phyloP scores from a whole-genome alignment of 2,888 invertebrate genomes.

The Rhabditoides inermis region DNA sequence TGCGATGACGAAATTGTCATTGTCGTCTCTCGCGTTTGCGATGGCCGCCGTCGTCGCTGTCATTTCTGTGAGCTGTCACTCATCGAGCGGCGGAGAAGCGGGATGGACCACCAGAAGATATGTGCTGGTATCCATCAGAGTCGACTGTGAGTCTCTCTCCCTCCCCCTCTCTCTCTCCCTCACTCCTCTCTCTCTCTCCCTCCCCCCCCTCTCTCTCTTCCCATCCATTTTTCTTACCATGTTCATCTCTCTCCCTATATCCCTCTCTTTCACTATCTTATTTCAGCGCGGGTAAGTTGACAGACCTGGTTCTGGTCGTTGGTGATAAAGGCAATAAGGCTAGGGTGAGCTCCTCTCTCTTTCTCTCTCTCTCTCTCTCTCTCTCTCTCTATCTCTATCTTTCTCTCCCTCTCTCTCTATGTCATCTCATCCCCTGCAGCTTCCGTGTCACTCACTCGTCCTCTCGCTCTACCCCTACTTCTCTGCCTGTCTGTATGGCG shows the following conservation, averaged over 20 bases:
- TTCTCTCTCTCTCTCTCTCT: slow-evolving; percentile 2
- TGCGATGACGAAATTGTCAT: too few relatives aligned
- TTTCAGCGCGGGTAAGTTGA: too few relatives aligned
- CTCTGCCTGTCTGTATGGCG: background rate
- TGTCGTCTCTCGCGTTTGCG: too few relatives aligned
- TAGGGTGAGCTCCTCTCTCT: slow-evolving; percentile 2
- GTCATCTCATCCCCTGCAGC: background rate
- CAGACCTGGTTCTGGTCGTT: too few relatives aligned
- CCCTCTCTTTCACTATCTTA: slow-evolving; percentile 6
- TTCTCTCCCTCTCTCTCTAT: slow-evolving; percentile 1
- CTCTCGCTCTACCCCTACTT: slow-evolving; percentile 3
- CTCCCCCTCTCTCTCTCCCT: background rate
- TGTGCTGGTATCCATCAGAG: too few relatives aligned
- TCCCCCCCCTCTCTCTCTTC: background rate
- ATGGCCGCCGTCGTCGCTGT: too few relatives aligned
- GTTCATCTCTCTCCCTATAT: slow-evolving; percentile 4
- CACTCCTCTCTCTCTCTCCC: background rate
- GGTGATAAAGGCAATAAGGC: too few relatives aligned
- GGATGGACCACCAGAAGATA: too few relatives aligned
- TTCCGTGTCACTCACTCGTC: background rate
- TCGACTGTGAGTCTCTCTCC: slow-evolving; percentile 5
- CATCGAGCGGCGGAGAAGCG: too few relatives aligned
- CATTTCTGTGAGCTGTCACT: too few relatives aligned
- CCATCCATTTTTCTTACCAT: background rate
- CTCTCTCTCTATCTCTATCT: background rate